Evolutionary conservation across 2,888 invertebrate species (phyloP).

Genomic region (Gonocerus acuteangulatus): DNA sequence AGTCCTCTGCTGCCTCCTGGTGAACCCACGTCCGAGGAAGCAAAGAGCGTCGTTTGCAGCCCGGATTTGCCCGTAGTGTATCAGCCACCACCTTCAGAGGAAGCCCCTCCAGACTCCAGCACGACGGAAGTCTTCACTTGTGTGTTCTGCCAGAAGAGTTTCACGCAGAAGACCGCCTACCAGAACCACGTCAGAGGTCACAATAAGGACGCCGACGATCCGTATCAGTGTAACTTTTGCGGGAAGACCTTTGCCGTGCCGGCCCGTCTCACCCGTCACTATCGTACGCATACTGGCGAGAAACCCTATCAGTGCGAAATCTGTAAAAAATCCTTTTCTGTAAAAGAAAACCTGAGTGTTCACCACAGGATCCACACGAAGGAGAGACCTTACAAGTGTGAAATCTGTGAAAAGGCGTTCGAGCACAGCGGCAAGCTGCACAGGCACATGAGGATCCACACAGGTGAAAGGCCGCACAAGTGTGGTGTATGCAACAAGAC

Average conservation of each 20-base stretch:
- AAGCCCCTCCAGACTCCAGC: constrained; percentile 38
- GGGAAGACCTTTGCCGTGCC: constrained; percentile 86
- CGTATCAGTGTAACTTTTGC: constrained; percentile 82
- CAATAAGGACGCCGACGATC: constrained; percentile 52
- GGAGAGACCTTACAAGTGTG: constrained; percentile 82
- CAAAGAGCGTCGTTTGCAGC: constrained; percentile 51
- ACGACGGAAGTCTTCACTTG: constrained; percentile 51
- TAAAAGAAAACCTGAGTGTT: constrained; percentile 84
- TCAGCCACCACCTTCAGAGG: constrained; percentile 37
- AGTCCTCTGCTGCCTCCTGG: constrained; percentile 40
- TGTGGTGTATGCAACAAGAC: constrained; percentile 82
- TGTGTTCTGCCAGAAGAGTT: constrained; percentile 64
- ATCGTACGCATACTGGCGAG: constrained; percentile 83
- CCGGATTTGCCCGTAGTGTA: constrained; percentile 50
- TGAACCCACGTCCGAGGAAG: constrained; percentile 48
- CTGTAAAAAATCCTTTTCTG: constrained; percentile 86
- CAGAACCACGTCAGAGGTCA: constrained; percentile 64
- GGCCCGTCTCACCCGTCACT: constrained; percentile 74
- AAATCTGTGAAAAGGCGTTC: constrained; percentile 79
- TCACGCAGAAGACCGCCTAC: constrained; percentile 66
- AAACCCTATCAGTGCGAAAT: constrained; percentile 86
- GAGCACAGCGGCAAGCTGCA: constrained; percentile 86
- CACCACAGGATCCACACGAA: constrained; percentile 83
- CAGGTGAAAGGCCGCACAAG: constrained; percentile 82
- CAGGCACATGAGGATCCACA: constrained; percentile 84